Evolutionary conservation across 1,140 invertebrate genomes (phyloP).

Genomic region (Globodera ellingtonae): DNA sequence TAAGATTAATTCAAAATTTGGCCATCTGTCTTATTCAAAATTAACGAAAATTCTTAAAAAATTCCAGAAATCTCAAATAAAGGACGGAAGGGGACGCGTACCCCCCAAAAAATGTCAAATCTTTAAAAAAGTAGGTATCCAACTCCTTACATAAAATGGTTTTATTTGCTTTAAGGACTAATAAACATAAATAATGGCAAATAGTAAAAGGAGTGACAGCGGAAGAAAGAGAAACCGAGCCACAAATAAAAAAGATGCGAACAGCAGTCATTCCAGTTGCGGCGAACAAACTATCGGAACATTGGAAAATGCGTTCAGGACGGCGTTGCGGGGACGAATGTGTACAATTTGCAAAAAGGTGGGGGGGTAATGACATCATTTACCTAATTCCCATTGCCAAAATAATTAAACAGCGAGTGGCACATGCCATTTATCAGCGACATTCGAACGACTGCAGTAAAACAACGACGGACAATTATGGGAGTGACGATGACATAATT

Average conservation of each 20-base stretch:
- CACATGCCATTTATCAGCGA: conserved; percentile 21
- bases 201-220: not conserved
- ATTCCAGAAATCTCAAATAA: not conserved
- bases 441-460: conserved; percentile 25
- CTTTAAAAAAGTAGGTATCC: not conserved
- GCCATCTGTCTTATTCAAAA: not conserved
- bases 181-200: not conserved
- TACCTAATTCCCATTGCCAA: not conserved
- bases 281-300: not conserved
- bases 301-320: conserved; percentile 18
- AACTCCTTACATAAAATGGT: too few species aligned
- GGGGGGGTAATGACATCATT: not conserved
- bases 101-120: not conserved
- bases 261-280: not conserved
- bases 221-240: not conserved
- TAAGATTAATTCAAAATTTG: too few species aligned
- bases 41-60: not conserved
- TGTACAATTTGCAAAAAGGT: conserved; percentile 23
- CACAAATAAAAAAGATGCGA: not conserved
- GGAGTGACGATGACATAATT: conserved; percentile 13
- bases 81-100: not conserved
- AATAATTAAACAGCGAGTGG: not conserved
- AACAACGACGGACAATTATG: not conserved
- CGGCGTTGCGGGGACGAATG: not conserved
- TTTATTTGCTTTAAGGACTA: too few species aligned